Percentiles rank a stretch among this genome's conserved stretches.
Evolutionary conservation across 2,888 invertebrate genomes (phyloP).

Genomic region (Cryptosula pallasiana): DNA sequence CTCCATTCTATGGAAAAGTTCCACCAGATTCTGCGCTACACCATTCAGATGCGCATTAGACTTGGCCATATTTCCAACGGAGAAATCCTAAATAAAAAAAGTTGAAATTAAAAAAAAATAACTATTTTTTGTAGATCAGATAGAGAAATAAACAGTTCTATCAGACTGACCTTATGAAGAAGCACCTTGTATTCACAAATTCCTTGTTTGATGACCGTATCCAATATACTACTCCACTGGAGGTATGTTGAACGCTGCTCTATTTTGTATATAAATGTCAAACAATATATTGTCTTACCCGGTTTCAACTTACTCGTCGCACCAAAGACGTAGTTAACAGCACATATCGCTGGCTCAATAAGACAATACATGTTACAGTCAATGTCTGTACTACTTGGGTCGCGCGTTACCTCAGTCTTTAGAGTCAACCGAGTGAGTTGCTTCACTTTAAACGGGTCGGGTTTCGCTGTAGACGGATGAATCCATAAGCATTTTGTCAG

Average conservation of each 20-base stretch:
- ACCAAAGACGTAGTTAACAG: constrained; percentile 16
- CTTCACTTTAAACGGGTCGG: not conserved
- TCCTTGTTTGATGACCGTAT: not conserved
- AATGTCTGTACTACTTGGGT: not conserved
- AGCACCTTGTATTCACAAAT: constrained; percentile 8
- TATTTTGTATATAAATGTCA: not conserved
- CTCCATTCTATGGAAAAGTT: constrained; percentile 11
- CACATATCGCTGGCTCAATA: not conserved
- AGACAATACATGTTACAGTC: constrained; percentile 4
- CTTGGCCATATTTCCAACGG: not conserved
- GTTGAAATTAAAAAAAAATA: not conserved
- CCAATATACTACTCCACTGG: not conserved
- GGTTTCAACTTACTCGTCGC: not conserved
- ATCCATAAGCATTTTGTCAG: not conserved
- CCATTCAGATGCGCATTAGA: not conserved
- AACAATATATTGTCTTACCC: not conserved
- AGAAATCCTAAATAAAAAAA: not conserved
- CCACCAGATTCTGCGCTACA: not conserved
- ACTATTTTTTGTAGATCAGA: no score
- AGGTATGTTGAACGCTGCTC: not conserved
- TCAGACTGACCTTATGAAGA: constrained; percentile 10
- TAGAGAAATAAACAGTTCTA: no score
- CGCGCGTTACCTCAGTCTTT: constrained; percentile 11
- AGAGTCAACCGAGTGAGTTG: not conserved
- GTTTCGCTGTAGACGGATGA: not conserved